Base-by-base conservation (phyloP, 2,113 vertebrate species). In the Cisticola juncidis region DNA sequence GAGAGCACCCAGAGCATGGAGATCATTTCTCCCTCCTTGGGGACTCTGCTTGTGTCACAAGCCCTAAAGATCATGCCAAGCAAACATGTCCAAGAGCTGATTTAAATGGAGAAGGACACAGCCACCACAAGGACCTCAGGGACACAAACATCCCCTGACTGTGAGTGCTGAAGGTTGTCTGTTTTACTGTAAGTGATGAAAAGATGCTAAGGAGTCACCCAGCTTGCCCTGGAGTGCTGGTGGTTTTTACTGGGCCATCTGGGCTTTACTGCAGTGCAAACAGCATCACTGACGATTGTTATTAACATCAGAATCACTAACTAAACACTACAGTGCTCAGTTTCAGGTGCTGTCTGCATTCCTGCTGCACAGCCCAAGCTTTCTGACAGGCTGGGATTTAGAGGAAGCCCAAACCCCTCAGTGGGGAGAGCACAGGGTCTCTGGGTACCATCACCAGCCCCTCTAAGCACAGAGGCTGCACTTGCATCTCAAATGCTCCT, bases 241-340 rank as follows among this genome's bases (percentile, higher is more conserved):
- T 77, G 78, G 5, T 20, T 96, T 97, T 95, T 94, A 96, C 54
- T 70, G 93, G 76, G 64, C 93, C 94, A 96, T 96, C 93, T 97
- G 96, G 87, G 85, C 72, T 93, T 95, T 88, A 91, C 78, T 93
- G 92, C 93, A 90, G 50, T 1, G 33, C 93, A 96, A 95, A 96
- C 93, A 96, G 64, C 86, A 81, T 50, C 33, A 82, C 89, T 9
- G 4, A 29, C 0, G 0, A 80, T 12, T 78, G 91, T 47, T 87
- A 96, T 92, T 95, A 96, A 77, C 62, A 38, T 82, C 83, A 80
- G 88, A 96, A 95, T 90, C 85, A 93, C 92, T 96, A 96, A 96
- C 87, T 80, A 86, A 90, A 58, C 9, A 62, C 62, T 62, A 20
- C 74, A 47, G 81, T 36, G 81, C 85, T 70, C 19, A 0, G 81